Percentiles rank a stretch among this genome's conserved stretches.
Evolutionary conservation across 1,140 invertebrate species (phyloP).

Genomic region (Trypoxylus dichotomus): DNA sequence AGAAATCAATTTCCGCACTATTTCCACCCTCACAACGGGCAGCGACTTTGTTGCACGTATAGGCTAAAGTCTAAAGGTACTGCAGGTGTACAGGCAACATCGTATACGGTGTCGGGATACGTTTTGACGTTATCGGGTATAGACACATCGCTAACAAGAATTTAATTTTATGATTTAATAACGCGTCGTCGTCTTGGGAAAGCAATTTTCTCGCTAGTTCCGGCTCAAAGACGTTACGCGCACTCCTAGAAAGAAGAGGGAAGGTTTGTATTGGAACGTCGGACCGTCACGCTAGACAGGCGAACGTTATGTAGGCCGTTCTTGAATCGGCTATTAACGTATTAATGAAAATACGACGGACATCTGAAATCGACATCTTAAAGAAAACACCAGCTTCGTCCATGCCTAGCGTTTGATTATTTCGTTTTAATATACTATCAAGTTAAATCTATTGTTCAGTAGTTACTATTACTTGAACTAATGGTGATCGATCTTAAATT

Average conservation of each 20-base stretch:
- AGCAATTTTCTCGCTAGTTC: conserved; percentile 12
- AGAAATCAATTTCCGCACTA: conserved; percentile 2
- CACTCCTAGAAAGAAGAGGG: not conserved
- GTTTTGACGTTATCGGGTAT: conserved; percentile 2
- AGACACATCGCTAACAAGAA: conserved; percentile 22
- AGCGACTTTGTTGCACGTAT: not conserved
- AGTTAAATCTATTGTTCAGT: not conserved
- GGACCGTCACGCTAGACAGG: too few relatives aligned
- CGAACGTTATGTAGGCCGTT: not conserved
- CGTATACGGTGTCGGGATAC: not conserved
- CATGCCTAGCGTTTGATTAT: not conserved
- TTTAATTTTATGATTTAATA: conserved; percentile 26
- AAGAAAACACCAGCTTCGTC: not conserved
- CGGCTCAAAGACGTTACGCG: conserved; percentile 11
- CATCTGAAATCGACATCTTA: not conserved
- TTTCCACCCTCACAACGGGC: not conserved
- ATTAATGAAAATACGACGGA: conserved; percentile 4
- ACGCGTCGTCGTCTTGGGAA: not conserved
- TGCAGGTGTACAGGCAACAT: too few relatives aligned
- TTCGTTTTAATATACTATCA: not conserved
- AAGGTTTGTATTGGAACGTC: conserved; percentile 5
- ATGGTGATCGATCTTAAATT: not conserved
- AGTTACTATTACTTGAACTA: not conserved
- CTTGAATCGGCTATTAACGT: not conserved
- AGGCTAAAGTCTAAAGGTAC: not conserved